Evolutionary conservation across 92 coral and sea anemone genomes (phyloP).

Genomic region (Paramuricea clavata): DNA sequence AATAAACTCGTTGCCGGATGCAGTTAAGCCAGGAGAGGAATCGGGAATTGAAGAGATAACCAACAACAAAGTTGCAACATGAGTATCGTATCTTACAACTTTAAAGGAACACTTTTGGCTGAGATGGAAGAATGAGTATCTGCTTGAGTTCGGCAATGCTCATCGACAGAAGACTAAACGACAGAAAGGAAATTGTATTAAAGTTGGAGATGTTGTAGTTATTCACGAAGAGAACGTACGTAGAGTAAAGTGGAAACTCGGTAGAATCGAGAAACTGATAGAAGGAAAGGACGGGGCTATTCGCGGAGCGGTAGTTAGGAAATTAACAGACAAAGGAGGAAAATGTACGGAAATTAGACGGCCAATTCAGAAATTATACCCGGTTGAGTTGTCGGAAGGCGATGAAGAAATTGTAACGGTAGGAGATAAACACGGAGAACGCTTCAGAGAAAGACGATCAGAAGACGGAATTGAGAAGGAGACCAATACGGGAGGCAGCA

Average conservation of each 20-base stretch:
- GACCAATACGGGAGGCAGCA: too few species aligned
- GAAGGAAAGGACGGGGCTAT: slow-evolving; percentile 37
- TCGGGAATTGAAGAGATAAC: slow-evolving; percentile 7
- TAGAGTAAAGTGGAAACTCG: slow-evolving; percentile 44
- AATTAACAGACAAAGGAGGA: not conserved
- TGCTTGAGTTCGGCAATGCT: slow-evolving; percentile 10
- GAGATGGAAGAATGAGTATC: slow-evolving; percentile 41
- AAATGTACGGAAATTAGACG: not conserved
- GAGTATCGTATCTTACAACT: slow-evolving; percentile 29
- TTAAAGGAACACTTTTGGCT: slow-evolving; percentile 49
- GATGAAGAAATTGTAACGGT: not conserved
- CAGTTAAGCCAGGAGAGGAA: slow-evolving; percentile 1
- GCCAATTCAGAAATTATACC: slow-evolving; percentile 18
- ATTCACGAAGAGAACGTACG: slow-evolving; percentile 47
- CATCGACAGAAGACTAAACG: not conserved
- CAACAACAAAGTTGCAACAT: slow-evolving; percentile 3
- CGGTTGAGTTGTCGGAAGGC: not conserved
- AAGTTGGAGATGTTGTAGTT: slow-evolving; percentile 38
- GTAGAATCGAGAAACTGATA: slow-evolving; percentile 6
- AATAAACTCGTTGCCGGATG: not conserved
- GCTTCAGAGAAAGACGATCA: not conserved
- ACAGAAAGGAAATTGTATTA: not conserved
- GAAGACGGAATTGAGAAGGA: not conserved
- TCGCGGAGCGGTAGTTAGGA: slow-evolving; percentile 50
- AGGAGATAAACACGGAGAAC: not conserved